Base-by-base conservation (phyloP, 64 coral and sea anemone species). In the Pocillopora verrucosa region DNA sequence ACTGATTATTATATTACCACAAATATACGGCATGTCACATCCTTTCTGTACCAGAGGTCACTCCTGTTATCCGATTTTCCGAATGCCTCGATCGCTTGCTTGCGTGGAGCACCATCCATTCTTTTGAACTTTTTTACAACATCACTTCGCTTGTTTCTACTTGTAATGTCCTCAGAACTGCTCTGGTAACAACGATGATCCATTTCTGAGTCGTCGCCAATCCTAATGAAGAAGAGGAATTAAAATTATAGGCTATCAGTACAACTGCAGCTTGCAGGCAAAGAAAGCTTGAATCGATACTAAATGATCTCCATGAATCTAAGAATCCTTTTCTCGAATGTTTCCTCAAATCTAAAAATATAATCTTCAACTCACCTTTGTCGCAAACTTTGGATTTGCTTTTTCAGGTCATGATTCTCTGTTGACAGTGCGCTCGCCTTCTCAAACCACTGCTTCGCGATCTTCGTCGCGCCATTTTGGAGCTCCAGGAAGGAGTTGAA, bases 21-120 rank as follows among this genome's bases (percentile, higher is more conserved):
- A 80, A 89, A 80, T 17, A 89, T 89, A 25, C 68, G 38, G 76
- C 88, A 89, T 36, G 88, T 89, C 51, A 89, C n/a, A 35, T 89
- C 88, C 67, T 89, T 89, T 13, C 78, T 89, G 68, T 79, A 69
- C 68, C 78, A 59, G 22, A 89, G n/a, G 5, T 89, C 64, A 20
- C 34, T 45, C 62, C 77, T 38, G 59, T 24, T 19, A 30, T 34
- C 14, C 51, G 56, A 14, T 16, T 68, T 80, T 70, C 88, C 88
- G 56, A 89, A 57, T 11, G 76, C 88, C 15, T 89, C 78, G 75
- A 89, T 65, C 13, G 88, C 88, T 72, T 89, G 76, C 58, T 76
- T 76, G 19, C 76, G 76, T 57, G 22, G 69, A 16, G 78, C 59
- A 11, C 88, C 76, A 34, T 79, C 68, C 38, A 79, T 80, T 51